Evolutionary conservation across 2,888 invertebrate genomes (phyloP), one percentile per base, ranked within the genome.

Genomic region (Caenorhabditis wallacei): DNA sequence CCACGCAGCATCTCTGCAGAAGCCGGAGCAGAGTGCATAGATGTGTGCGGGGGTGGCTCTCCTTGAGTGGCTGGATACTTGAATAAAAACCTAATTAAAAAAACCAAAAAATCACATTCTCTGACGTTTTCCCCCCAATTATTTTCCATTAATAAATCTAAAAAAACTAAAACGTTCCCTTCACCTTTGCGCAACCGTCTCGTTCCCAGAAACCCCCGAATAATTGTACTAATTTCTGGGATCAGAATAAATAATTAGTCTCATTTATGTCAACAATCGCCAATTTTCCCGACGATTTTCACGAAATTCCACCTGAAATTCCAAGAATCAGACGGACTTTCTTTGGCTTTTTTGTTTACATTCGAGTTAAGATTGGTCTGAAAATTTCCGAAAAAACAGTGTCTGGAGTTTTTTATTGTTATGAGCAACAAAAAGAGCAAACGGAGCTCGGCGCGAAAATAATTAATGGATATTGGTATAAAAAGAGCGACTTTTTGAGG

Each of bases 171-270:
- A 48, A 40, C 18, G 46, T n/a, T 48, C 18, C 46, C 46, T 7
- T 18, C 13, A 4, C n/a, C 46, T 48, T 48, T 48, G 11, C 7
- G 46, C 46, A 48, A 8, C n/a, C n/a, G 3, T 13, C 13, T n/a
- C 8, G 46, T 48, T 18, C 46, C 18, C 18, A 18, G 40, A 40
- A 40, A 40, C 10, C 10, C 2, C 40, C 7, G 40, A 13, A 4
- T 7, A 35, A 4, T 43, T n/a, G 46, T 8, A 48, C 46, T 48
- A 10, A 13, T 48, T 48, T 48, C 18, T 18, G 46, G 46, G 46
- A 48, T 48, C 46, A 48, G 46, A 48, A 48, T 48, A 48, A 48
- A 48, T 48, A 48, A 48, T 48, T 48, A 48, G 46, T 48, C 46
- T 48, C 46, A 30, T 8, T 30, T 5, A 13, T 43, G 43, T 13